Percentiles rank a stretch among this genome's conserved stretches.
Evolutionary conservation across 2,888 invertebrate genomes (phyloP).

Genomic region (Drosophila austrosaltans): DNA sequence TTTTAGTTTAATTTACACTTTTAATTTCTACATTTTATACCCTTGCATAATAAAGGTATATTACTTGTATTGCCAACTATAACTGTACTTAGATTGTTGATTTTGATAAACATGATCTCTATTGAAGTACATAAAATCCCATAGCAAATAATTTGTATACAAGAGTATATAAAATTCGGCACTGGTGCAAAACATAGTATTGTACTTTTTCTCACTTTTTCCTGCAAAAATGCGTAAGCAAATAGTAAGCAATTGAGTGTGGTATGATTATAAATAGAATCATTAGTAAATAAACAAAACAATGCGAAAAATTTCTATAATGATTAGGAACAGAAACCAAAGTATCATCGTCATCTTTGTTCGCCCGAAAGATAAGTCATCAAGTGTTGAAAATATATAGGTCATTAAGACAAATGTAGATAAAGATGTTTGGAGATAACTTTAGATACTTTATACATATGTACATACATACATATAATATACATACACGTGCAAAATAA

Average conservation of each 20-base stretch:
- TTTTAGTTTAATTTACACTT: conserved; percentile 41
- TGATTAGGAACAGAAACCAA: conserved; percentile 1
- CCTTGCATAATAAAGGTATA: neutral
- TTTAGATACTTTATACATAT: too few relatives aligned
- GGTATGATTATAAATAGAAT: conserved; percentile 9
- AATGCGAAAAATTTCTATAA: conserved; percentile 9
- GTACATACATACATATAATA: too few relatives aligned
- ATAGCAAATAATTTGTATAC: neutral
- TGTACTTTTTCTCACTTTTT: conserved; percentile 10
- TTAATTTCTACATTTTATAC: neutral
- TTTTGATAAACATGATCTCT: too few relatives aligned
- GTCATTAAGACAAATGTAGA: too few relatives aligned
- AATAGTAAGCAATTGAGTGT: conserved; percentile 22
- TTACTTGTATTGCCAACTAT: neutral
- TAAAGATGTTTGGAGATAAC: too few relatives aligned
- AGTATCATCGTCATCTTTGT: neutral
- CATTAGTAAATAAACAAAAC: conserved; percentile 14
- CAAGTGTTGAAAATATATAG: neutral
- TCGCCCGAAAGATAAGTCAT: neutral
- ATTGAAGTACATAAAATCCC: too few relatives aligned
- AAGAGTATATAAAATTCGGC: neutral
- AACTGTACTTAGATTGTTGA: too few relatives aligned
- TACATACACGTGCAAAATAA: neutral
- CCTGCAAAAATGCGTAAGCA: conserved; percentile 48
- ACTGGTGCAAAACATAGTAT: neutral